Conservation (phyloP, 2,797 vertebrate species). For the Microctenopoma steveboyesi region DNA sequence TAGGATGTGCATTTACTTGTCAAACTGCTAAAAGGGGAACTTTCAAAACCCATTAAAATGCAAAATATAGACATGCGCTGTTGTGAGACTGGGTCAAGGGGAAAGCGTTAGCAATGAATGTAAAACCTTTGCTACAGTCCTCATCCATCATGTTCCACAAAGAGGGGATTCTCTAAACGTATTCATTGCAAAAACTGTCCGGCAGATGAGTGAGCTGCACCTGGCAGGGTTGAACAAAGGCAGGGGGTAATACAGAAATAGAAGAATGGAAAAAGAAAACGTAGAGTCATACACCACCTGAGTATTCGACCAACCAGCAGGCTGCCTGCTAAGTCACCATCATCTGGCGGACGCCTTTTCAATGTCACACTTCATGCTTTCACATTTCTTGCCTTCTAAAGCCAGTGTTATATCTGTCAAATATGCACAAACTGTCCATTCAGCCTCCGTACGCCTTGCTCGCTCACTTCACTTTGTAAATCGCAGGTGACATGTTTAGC, state of each 20-base stretch:
- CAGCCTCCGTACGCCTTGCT: not conserved
- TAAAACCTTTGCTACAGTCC: conserved; percentile 47
- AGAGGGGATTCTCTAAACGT: conserved; percentile 55
- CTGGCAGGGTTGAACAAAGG: conserved; percentile 43
- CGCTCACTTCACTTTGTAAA: conserved; percentile 4
- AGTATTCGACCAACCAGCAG: conserved; percentile 27
- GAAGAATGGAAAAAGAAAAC: conserved; percentile 30
- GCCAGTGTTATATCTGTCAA: conserved; percentile 19
- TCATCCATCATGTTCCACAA: conserved; percentile 68
- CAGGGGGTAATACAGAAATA: conserved; percentile 53
- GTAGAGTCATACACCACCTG: conserved; percentile 41
- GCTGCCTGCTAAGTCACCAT: conserved; percentile 55
- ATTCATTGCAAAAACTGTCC: conserved; percentile 55
- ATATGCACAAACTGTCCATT: conserved; percentile 12
- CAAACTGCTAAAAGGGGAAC: conserved; percentile 42
- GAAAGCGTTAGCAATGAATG: conserved; percentile 56
- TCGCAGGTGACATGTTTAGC: conserved; percentile 16
- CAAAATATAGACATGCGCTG: conserved; percentile 53
- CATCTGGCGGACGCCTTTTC: conserved; percentile 63
- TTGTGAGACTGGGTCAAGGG: conserved; percentile 56
- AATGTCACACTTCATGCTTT: conserved; percentile 71
- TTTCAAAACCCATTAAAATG: conserved; percentile 61
- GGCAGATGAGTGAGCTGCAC: conserved; percentile 41
- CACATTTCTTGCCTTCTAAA: conserved; percentile 35
- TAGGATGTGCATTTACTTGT: conserved; percentile 47